Evolutionary conservation across 2,888 invertebrate species (phyloP).

Genomic region (Urechis unicinctus): DNA sequence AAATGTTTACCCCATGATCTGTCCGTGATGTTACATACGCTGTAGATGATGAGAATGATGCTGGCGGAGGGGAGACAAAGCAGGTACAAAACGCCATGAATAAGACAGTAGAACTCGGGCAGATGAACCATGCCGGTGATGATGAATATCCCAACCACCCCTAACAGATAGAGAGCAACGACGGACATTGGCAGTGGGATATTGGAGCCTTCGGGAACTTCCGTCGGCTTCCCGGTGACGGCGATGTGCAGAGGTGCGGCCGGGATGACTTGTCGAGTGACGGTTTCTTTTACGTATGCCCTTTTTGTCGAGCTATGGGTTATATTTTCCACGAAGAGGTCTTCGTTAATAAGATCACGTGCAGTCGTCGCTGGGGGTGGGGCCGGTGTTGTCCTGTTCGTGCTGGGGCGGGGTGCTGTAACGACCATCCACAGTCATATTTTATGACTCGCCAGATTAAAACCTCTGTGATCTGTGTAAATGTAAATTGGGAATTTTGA

Average conservation of each 20-base stretch:
- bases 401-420: too few relatives aligned
- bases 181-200: constrained; percentile 27
- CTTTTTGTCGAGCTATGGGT: too few relatives aligned
- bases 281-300: too few relatives aligned
- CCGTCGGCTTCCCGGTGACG: background rate
- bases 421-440: too few relatives aligned
- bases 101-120: constrained; percentile 30
- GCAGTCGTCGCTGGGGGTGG: too few relatives aligned
- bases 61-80: constrained; percentile 40
- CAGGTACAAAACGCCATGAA: constrained; percentile 39
- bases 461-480: too few relatives aligned
- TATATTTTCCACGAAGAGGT: too few relatives aligned
- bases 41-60: constrained; percentile 37
- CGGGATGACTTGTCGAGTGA: too few relatives aligned
- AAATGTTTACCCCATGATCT: constrained; percentile 36
- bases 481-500: too few relatives aligned
- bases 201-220: constrained; percentile 15
- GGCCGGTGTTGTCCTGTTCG: too few relatives aligned
- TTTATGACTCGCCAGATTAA: too few relatives aligned
- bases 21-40: constrained; percentile 41
- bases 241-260: background rate
- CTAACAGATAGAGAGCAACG: constrained; percentile 30
- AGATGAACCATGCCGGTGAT: constrained; percentile 33
- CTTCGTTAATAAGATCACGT: too few relatives aligned
- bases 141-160: constrained; percentile 27